Base-by-base conservation (phyloP, 53 echinoderm and acorn worm species). In the Holothuria scabra region DNA sequence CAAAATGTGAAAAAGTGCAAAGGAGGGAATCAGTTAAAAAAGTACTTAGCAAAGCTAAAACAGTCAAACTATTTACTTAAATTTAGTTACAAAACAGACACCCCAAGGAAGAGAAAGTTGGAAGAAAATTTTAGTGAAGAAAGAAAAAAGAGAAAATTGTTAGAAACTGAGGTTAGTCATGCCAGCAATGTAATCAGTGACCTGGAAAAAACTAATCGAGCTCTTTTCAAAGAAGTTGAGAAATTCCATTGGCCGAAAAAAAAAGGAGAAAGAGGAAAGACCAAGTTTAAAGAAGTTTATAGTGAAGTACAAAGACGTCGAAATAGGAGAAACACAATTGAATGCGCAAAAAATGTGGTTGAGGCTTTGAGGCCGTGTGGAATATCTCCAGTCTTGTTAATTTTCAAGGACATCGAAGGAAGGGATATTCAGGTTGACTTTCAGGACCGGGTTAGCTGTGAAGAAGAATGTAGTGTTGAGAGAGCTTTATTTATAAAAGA, bases 301-400 rank as follows among this genome's bases (percentile, higher is more conserved):
- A 67, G 67, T 31, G 67, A 28, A 28, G 29, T 67, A 28, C 33
- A 67, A 37, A 67, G 33, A 67, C 67, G 67, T 7, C 31, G 32
- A 7, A 28, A 67, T 21, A 67, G 33, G 67, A 67, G n/a, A 31
- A 67, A 67, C 25, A 12, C 29, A 67, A 21, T 67, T 32, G 33
- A 67, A 30, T 30, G 21, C 7, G 67, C 67, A 30, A 67, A 67
- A 67, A 67, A 34, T 26, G 33, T 2, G 67, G n/a, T n/a, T 67
- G 67, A 31, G 18, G 33, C 67, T 32, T 67, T 31, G 33, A 67
- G 67, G 33, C 67, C 29, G 5, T 30, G 33, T 67, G 67, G 67
- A 32, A 67, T 67, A 32, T 67, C 67, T 30, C 33, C 67, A 67
- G 67, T 67, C 33, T 16, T 67, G 16, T 7, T 67, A 28, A 32